These are phyloP conservation scores for Conger conger DNA, from an alignment of 2,113 vertebrate genomes.

Conservation along the genomic window DNA sequence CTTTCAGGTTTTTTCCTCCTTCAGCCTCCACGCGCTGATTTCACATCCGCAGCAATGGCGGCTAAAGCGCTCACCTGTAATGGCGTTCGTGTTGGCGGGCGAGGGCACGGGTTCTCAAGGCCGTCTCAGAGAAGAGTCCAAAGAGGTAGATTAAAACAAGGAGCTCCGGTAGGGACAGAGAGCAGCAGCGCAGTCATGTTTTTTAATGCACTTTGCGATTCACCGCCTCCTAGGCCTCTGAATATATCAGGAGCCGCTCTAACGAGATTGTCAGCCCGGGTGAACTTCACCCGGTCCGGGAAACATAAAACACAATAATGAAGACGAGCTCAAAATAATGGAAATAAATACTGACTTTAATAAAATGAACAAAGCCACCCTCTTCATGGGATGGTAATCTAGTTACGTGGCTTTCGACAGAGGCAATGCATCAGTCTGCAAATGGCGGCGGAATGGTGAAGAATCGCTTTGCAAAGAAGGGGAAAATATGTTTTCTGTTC, in stretches of 20 bases:
- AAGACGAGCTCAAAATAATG: slow-evolving; percentile 42
- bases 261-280: slow-evolving; percentile 36
- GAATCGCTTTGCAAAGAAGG: neutral
- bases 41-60: neutral
- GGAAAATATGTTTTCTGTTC: neutral
- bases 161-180: slow-evolving; percentile 15
- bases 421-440: slow-evolving; percentile 35
- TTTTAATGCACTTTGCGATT: slow-evolving; percentile 19
- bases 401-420: slow-evolving; percentile 38
- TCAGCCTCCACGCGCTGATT: neutral
- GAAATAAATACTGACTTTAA: slow-evolving; percentile 56
- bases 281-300: slow-evolving; percentile 35
- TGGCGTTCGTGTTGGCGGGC: neutral
- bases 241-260: slow-evolving; percentile 31
- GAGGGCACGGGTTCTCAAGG: neutral
- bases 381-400: slow-evolving; percentile 44
- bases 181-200: slow-evolving; percentile 17
- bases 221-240: neutral
- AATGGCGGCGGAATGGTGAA: too few relatives aligned
- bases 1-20: too few relatives aligned
- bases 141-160: slow-evolving; percentile 23
- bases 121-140: neutral
- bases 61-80: neutral
- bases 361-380: slow-evolving; percentile 42
- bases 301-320: slow-evolving; percentile 42